Evolutionary conservation across 1,140 invertebrate species (phyloP), one percentile per base, ranked within the genome.

Genomic region (Eupristina koningsbergeri): DNA sequence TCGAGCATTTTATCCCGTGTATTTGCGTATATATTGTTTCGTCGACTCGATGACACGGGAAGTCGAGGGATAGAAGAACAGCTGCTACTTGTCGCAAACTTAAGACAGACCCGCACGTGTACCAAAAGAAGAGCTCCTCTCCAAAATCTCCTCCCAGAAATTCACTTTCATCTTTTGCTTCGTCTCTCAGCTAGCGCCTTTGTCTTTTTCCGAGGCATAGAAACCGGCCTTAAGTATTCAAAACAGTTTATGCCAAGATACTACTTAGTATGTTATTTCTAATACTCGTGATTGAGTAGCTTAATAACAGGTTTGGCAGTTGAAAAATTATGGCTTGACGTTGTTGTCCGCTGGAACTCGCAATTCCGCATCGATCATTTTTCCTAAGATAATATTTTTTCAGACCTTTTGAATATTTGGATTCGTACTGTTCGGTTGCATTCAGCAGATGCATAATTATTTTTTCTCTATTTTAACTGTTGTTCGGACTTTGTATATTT

Each of bases 151-250:
- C 36, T 83, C 75, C 73, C 29, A 47, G 77, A 67, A 69, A 83
- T 73, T 83, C 81, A 61, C 64, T 83, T 83, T 78, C 81, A 83
- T 83, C 64, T 78, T 83, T 17, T 19, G 36, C 63, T 83, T 78
- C 45, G 74, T 77, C 63, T 77, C 73, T 83, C 50, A 77, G 69
- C 74, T 77, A 58, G 61, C 39, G n/a, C 31, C 61, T 69, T 71
- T 83, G 77, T 76, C 74, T 82, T 78, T n/a, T 78, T 78, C 36
- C 31, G 50, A 36, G 17, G 1, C 45, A 73, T 8, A 73, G n/a
- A n/a, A 7, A 45, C 69, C 13, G 69, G 19, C 26, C 34, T 41
- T 0, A n/a, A 41, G 34, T 50, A 29, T 75, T 26, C n/a, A 50
- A 53, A 75, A 1, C 29, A 50, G 22, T 15, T 19, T 45, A n/a